Evolutionary conservation across 1,140 invertebrate genomes (phyloP), one percentile per base, ranked within the genome.

Genomic region (Ceratina australensis): DNA sequence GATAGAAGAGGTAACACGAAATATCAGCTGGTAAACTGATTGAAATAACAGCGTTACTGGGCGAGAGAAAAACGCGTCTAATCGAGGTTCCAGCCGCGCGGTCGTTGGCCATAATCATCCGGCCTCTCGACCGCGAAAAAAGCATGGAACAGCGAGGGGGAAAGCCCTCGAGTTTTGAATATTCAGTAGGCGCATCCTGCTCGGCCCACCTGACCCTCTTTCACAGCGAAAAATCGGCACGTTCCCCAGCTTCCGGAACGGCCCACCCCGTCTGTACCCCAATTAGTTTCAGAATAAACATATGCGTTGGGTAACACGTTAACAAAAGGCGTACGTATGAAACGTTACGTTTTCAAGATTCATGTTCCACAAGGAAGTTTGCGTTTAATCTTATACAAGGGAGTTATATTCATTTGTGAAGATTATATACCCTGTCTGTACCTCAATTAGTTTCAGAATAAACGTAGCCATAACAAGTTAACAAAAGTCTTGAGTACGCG

Each of bases 161-260:
- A 89, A 90, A 88, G 80, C 72, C 77, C 87, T 88, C 76, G 79
- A 88, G 76, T 78, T 88, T 89, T 91, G 90, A 92, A 92, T 92
- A 92, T 92, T 92, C 91, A 92, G 87, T 78, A 89, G 88, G 83
- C 86, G 76, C 83, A 73, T 86, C 81, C 83, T 80, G 73, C 78
- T 85, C 81, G 57, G 13, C 71, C 65, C 69, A 85, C 80, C 83
- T 90, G 89, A 90, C 88, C 89, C 84, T 88, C 88, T 91, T 91
- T 90, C 79, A 42, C 66, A 59, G 24, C 18, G 26, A 42, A 60
- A 67, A 60, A 73, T 71, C 69, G 71, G 54, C 72, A 72, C 76
- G 76, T 79, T 61, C 20, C 42, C 18, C 5, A 56, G 50, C 18
- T 18, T 22, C 4, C 22, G 22, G 13, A 59, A 52, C 56, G 20